Conservation (phyloP, 2,888 invertebrate species). For the Lepidochitona cinerea region DNA sequence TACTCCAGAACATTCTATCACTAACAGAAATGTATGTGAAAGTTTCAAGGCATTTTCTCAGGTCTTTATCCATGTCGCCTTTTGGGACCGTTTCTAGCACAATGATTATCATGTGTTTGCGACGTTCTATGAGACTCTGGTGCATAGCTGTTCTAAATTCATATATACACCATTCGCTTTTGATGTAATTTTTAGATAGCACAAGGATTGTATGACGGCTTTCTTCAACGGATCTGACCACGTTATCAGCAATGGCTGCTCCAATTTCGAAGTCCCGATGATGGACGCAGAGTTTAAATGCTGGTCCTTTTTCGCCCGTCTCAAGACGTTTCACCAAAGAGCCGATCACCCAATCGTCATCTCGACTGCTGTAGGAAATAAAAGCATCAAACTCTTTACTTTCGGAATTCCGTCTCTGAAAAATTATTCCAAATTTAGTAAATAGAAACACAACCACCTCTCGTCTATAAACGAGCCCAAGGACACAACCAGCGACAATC, state of each 20-base stretch:
- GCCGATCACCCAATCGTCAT: conserved; percentile 88
- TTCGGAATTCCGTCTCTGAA: conserved; percentile 10
- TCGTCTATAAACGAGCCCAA: conserved; percentile 36
- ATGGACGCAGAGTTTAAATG: conserved; percentile 37
- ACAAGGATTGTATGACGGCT: conserved; percentile 89
- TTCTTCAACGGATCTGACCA: conserved; percentile 88
- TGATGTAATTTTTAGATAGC: conserved; percentile 89
- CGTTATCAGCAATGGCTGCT: conserved; percentile 82
- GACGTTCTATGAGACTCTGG: conserved; percentile 81
- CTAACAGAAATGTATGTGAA: conserved; percentile 88
- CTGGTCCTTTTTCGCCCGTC: conserved; percentile 84
- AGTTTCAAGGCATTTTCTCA: conserved; percentile 88
- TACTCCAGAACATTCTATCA: conserved; percentile 95
- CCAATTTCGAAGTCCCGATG: conserved; percentile 54
- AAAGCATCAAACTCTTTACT: conserved; percentile 83
- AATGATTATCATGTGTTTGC: conserved; percentile 85
- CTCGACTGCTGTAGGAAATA: conserved; percentile 90
- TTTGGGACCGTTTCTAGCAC: conserved; percentile 86
- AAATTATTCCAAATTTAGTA: conserved; percentile 20
- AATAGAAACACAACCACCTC: conserved; percentile 45
- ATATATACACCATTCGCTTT: conserved; percentile 91
- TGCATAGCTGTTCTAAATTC: conserved; percentile 92
- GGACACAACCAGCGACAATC: conserved; percentile 27
- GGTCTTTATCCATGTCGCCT: conserved; percentile 87
- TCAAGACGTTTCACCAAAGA: conserved; percentile 86